These are phyloP conservation scores for Trididemnum miniatum DNA, from an alignment of 23 tunicate genomes.

Conservation along the genomic window DNA sequence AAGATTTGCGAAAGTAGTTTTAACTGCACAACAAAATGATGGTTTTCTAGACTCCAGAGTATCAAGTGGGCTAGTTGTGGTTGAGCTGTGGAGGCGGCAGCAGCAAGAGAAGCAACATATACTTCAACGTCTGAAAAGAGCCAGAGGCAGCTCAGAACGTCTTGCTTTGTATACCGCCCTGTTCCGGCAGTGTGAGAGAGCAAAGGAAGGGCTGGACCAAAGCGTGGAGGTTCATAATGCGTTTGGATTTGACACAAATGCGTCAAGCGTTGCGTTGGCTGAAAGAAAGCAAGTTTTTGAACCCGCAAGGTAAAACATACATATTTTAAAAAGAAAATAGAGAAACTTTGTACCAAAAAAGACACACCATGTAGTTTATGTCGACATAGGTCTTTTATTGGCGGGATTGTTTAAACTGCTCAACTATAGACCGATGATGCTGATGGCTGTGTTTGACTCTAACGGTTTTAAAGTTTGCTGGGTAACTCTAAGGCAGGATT, in stretches of 20 bases:
- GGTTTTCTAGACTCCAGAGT: constrained; percentile 50
- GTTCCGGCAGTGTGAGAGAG: constrained; percentile 69
- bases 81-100: constrained; percentile 52
- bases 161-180: constrained; percentile 43
- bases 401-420: no score
- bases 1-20: no score
- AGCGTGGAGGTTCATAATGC: constrained; percentile 16
- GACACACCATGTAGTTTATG: no score
- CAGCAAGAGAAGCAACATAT: constrained; percentile 55
- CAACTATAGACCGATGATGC: no score
- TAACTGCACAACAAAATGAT: no score
- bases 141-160: constrained; percentile 15
- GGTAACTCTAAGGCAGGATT: no score
- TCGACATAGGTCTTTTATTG: no score
- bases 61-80: constrained; percentile 37
- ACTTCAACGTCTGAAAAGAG: constrained; percentile 21
- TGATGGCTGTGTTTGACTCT: no score
- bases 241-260: constrained; percentile 33
- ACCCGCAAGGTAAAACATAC: constrained; percentile 41
- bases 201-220: constrained; percentile 19
- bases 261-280: constrained; percentile 40
- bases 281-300: constrained; percentile 72
- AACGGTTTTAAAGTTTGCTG: no score
- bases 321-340: no score
- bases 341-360: no score